Evolutionary conservation across 2,113 vertebrate species (phyloP).

Genomic region (Urocynchramus pylzowi): DNA sequence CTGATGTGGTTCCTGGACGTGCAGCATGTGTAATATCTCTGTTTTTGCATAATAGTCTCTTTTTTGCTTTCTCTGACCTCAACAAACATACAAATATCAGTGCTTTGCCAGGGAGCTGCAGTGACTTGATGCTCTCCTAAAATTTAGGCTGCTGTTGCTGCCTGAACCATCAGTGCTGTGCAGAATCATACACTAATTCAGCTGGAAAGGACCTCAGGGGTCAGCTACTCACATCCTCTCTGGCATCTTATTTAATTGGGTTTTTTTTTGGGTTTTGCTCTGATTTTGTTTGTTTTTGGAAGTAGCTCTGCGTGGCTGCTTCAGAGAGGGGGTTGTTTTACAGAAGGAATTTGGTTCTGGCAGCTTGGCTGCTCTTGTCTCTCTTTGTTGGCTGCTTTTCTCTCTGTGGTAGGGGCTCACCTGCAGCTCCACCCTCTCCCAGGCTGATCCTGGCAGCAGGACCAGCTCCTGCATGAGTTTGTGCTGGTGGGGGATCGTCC

Average conservation of each 20-base stretch:
- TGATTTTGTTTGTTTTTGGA: background rate
- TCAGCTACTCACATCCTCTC: background rate
- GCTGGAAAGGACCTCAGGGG: background rate
- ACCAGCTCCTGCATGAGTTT: background rate
- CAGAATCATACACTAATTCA: background rate
- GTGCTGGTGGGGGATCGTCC: accelerated
- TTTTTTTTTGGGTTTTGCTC: background rate
- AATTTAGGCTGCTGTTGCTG: background rate
- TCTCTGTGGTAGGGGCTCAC: accelerated
- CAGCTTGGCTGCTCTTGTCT: background rate
- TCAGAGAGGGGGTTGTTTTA: background rate
- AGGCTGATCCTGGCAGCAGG: background rate
- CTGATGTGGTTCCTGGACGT: background rate
- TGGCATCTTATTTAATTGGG: background rate
- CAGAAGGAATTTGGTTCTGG: background rate
- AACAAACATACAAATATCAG: background rate
- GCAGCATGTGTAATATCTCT: background rate
- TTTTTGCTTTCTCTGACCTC: background rate
- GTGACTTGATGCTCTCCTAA: background rate
- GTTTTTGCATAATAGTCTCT: background rate
- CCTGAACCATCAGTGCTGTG: background rate
- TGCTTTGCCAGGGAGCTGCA: background rate
- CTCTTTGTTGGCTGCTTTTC: background rate
- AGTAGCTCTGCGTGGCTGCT: background rate
- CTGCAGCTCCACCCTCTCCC: background rate